Base-by-base conservation (phyloP, 2,888 invertebrate genomes). In the Dinocampus coccinellae region DNA sequence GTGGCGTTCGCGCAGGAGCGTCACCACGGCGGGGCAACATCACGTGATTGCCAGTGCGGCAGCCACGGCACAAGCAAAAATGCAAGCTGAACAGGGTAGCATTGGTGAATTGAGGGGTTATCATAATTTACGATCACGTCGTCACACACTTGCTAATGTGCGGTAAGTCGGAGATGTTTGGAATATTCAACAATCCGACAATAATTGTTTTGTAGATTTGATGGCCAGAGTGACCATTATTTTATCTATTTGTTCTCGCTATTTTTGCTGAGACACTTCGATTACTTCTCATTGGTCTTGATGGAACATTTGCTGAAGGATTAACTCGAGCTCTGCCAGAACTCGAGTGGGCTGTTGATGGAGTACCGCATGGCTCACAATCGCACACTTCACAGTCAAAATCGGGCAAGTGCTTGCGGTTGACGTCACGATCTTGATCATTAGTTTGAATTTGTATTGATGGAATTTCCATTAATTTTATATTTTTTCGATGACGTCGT, bases 11-110 rank as follows among this genome's bases (percentile, higher is more conserved):
- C 84, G 87, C 77, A 84, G 87, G 79, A 87, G 87, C 81, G 82
- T 86, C 81, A 87, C 87, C 57, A 87, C 87, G 71, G 81, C 83
- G 61, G 83, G 86, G 75, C 83, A 84, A 75, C 83, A 85, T 80
- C 84, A 85, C 84, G 87, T 87, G 82, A 86, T 87, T 76, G 84
- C 85, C 73, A 85, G 78, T 77, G 86, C 85, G 70, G 86, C 84
- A 73, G 87, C 86, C 72, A 86, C 88, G 78, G 85, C 85, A 68
- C 85, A 86, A 71, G 85, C 90, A 88, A 95, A 90, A 89, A 96
- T 96, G 96, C 96, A 96, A 90, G 96, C 96, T 80, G 96, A 96
- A 89, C 95, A 95, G 86, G 96, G 96, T 80, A 94, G 95, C 88
- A 95, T 96, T 86, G 95, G 95, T 69, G 96, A 96, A 88, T 91